phyloP scores from a whole-genome alignment of 2,113 vertebrate genomes.

The Bos javanicus region DNA sequence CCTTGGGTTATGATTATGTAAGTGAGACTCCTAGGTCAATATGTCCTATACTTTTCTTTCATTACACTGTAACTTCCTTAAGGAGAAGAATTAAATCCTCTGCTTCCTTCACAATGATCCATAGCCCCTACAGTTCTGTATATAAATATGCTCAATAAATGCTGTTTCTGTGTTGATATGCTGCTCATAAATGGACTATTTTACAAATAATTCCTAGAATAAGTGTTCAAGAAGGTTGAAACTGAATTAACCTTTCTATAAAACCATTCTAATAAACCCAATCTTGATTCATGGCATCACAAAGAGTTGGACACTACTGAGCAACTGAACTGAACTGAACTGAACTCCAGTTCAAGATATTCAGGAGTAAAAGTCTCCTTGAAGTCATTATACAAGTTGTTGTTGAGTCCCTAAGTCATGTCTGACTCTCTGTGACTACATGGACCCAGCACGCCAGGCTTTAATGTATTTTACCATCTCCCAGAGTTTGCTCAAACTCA shows the following conservation, averaged over 20 bases:
- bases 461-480: background rate
- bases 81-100: background rate
- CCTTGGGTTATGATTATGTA: background rate
- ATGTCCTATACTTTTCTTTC: background rate
- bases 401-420: background rate
- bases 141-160: background rate
- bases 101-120: background rate
- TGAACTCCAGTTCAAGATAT: slow-evolving; percentile 13
- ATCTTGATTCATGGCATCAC: background rate
- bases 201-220: background rate
- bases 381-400: background rate
- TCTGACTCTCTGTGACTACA: background rate
- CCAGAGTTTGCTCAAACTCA: background rate
- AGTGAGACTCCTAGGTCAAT: background rate
- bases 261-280: background rate
- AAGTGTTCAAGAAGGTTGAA: background rate
- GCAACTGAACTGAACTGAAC: too few species aligned
- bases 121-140: background rate
- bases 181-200: background rate
- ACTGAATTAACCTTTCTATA: background rate
- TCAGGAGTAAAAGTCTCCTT: background rate
- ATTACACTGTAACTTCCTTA: background rate
- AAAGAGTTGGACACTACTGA: background rate
- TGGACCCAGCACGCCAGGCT: background rate
- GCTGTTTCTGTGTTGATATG: background rate